phyloP scores from a whole-genome alignment of 2,888 invertebrate species.

The Nebria brevicollis region DNA sequence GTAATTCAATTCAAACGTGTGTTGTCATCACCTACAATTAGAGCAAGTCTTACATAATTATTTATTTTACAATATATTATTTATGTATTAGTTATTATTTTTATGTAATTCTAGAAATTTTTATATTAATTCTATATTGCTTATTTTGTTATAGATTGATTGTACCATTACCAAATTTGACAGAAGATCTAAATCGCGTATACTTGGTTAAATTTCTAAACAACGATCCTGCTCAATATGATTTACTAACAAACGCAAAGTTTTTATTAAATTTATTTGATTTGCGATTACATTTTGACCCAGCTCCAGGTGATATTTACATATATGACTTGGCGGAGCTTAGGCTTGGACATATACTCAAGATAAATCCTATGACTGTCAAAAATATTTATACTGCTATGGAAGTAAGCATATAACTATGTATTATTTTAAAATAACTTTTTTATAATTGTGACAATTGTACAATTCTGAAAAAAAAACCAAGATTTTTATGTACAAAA shows the following conservation, averaged over 20 bases:
- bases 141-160: constrained; percentile 26
- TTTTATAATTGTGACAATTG: no score
- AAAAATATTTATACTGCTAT: constrained; percentile 14
- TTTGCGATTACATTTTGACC: constrained; percentile 30
- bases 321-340: constrained; percentile 34
- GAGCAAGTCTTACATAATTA: no score
- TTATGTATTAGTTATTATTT: no score
- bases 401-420: neutral
- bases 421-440: no score
- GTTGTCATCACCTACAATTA: no score
- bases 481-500: no score
- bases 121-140: neutral
- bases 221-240: constrained; percentile 27
- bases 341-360: constrained; percentile 29
- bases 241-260: constrained; percentile 29
- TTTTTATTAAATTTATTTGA: constrained; percentile 28
- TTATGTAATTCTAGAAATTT: no score
- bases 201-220: constrained; percentile 33
- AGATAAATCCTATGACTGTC: constrained; percentile 32
- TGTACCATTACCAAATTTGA: constrained; percentile 31
- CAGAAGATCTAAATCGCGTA: constrained; percentile 22
- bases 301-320: constrained; percentile 32
- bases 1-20: no score
- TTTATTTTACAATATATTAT: no score
- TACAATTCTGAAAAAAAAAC: no score